Base-by-base conservation (phyloP, 1,140 invertebrate species). In the Pseudomyrmex cubaensis region DNA sequence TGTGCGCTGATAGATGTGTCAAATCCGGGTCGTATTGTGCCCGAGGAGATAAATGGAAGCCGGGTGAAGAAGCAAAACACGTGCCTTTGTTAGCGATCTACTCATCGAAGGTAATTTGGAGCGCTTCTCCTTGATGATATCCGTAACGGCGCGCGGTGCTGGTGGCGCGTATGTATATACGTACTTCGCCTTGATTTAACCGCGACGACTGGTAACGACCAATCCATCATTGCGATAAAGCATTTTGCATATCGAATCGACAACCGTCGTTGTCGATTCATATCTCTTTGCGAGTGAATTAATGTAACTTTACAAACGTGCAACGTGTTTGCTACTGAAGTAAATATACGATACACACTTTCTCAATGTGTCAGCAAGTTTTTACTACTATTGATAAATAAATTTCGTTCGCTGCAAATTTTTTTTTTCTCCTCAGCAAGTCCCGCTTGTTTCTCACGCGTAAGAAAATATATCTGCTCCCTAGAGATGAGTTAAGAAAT, bases 1-100 rank as follows among this genome's bases (percentile, higher is more conserved):
- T 93, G 91, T 94, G 92, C 91, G 92, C 93, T 95, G 94, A 95
- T 95, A 95, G 94, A 95, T 95, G 94, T 95, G 94, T 95, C 94
- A 95, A 95, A 95, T 94, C 91, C 92, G 93, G 92, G 91, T 92
- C 92, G 93, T 93, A 95, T 95, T 95, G 94, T 95, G 91, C 84
- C 86, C 87, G 89, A 90, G 89, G 93, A 94, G 94, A 95, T 95
- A 95, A 95, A 95, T 95, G 94, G 93, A 91, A 89, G 89, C 87
- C n/a, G 91, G 92, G 92, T 94, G 93, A 94, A 93, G 93, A 94
- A 94, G 94, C 94, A 95, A 95, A 95, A 95, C 94, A 95, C 93
- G 94, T 88, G 93, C 91, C 92, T 94, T 95, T 95, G 94, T 95
- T 94, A 90, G 85, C 86, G 75, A 84, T 91, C 89, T 90, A 91